Conservation (phyloP, 2,113 vertebrate genomes). For the Campylomormyrus tamandua region DNA sequence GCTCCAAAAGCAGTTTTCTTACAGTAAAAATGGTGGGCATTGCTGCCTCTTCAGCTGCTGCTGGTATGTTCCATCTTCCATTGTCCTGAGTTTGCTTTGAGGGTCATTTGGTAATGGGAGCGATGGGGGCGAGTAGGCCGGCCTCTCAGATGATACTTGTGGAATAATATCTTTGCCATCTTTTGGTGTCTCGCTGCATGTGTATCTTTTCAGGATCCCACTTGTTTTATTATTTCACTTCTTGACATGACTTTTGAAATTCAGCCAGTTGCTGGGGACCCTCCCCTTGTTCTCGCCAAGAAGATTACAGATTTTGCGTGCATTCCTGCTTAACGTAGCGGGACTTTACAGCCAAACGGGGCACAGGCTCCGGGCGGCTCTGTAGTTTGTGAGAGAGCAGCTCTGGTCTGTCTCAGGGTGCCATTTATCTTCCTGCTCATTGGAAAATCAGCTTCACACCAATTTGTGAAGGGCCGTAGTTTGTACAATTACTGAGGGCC, state of each 20-base stretch:
- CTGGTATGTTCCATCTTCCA: slow-evolving; percentile 31
- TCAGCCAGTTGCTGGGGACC: not conserved
- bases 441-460: slow-evolving; percentile 39
- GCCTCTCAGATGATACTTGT: not conserved
- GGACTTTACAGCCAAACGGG: not conserved
- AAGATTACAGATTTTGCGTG: not conserved
- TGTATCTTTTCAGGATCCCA: not conserved
- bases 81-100: not conserved
- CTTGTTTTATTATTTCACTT: not conserved
- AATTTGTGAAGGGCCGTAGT: slow-evolving; percentile 38
- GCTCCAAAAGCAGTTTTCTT: not conserved
- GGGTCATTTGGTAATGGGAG: not conserved
- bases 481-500: slow-evolving; percentile 17
- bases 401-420: slow-evolving; percentile 42
- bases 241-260: slow-evolving; percentile 1
- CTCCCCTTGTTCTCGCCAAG: not conserved
- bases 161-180: not conserved
- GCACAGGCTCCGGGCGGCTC: slow-evolving; percentile 16
- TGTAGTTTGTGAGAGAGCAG: slow-evolving; percentile 37
- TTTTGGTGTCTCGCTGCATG: not conserved
- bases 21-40: slow-evolving; percentile 33
- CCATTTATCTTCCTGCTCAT: not conserved
- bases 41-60: slow-evolving; percentile 26
- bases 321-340: not conserved
- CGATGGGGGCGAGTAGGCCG: not conserved